Evolutionary conservation across 2,888 invertebrate genomes (phyloP), one percentile per base, ranked within the genome.

Genomic region (Hemicrepidius hirtus): DNA sequence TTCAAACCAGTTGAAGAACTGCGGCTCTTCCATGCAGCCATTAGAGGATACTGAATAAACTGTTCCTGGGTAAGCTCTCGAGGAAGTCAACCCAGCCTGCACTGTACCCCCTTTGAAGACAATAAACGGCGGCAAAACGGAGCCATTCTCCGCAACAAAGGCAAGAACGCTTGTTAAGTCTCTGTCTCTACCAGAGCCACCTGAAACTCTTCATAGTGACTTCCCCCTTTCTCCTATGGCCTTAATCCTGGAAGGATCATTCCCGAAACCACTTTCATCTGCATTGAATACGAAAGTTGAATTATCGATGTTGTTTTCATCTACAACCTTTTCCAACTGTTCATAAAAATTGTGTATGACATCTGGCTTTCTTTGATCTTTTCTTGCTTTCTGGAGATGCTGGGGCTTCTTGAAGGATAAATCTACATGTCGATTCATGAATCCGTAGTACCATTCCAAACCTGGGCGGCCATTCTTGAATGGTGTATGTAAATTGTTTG

Each of bases 41-140:
- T n/a, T n/a, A n/a, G n/a, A n/a, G n/a, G n/a, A n/a, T n/a, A n/a
- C n/a, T n/a, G n/a, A n/a, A n/a, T n/a, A n/a, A n/a, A n/a, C n/a
- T n/a, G n/a, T n/a, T n/a, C n/a, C n/a, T 79, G 76, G 76, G 60
- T 70, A 76, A 37, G 75, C 55, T 0, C 32, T 28, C 0, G 44
- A 18, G 20, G 72, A 75, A 2, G 63, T 57, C 71, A 71, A 66
- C 10, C 71, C 9, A 2, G n/a, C n/a, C n/a, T n/a, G 76, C 72
- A 80, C 76, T 24, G 71, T 68, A 13, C 37, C 71, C 13, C 75
- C 77, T 74, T 79, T 78, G 32, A 77, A 80, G 37, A 80, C 75
- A 44, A 80, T 80, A 4, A 79, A 53, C 6, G 78, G 76, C 44
- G 76, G 77, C 18, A 78, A 50, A 59, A 28, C 65, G 13, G 49